Base-by-base conservation (phyloP, 2,113 vertebrate species). In the Sminthopsis crassicaudata region DNA sequence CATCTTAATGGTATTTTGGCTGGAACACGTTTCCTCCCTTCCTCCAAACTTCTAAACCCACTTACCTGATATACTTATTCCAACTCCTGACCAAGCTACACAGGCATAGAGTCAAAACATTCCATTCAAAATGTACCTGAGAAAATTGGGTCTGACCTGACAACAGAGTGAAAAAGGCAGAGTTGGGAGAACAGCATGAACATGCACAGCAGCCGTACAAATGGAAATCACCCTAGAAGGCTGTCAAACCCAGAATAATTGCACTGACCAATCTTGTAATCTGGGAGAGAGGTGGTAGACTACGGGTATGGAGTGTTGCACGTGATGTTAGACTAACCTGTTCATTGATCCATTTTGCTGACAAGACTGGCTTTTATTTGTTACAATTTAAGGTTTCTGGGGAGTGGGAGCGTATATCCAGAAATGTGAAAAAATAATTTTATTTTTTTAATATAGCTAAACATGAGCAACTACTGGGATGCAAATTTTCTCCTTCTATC, bases 1-100 rank as follows among this genome's bases (percentile, higher is more conserved):
- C 22, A 22, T 76, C 67, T 22, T 76, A 89, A 52, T 76, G 57
- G 12, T 84, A 30, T 92, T 91, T 96, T 54, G 90, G 42, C 94
- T 90, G 92, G 54, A 53, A 42, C 53, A 57, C 46, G 2, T 88
- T 53, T 92, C 53, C 84, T 92, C 91, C 42, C 14, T 92, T 92
- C 90, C 90, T 91, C 92, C 46, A 27, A 50, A 93, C 90, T 46
- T 67, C 8, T 93, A 42, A 95, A 57, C 11, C 30, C 0, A 1
- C 53, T 1, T 8, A 7, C n/a, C 36, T 76, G 42, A 42, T 16
- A n/a, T n/a, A 14, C 36, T n/a, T 3, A 16, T 76, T 76, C 36
- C 36, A 5, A 14, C 36, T n/a, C n/a, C 16, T 42, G 30, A 67
- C 60, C 14, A 3, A n/a, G 67, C 67, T 22, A 8, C 93, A 42